Base-by-base conservation (phyloP, 2,888 invertebrate species). In the Dromius quadrimaculatus region DNA sequence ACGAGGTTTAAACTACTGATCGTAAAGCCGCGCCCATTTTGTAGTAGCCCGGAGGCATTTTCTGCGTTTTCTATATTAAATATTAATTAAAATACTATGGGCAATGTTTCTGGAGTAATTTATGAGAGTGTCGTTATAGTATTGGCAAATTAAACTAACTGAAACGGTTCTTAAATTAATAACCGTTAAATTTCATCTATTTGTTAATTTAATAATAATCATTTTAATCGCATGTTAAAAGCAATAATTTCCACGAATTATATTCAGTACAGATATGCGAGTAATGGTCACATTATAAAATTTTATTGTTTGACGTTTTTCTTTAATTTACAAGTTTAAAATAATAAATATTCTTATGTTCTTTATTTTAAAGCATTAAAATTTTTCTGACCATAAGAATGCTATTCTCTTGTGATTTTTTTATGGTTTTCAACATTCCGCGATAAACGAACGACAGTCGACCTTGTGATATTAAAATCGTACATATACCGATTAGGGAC, bases 401-500 rank as follows among this genome's bases (percentile, higher is more conserved):
- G 41, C 6, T 41, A 61, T 23, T 54, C 50, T 28, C 28, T 54
- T 54, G 28, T 54, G 11, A 54, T 54, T 23, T n/a, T n/a, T 54
- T 23, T 28, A 41, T 41, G 41, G 41, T 41, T 54, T 54, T 54
- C 28, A 23, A 28, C 50, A 54, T 54, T 54, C 50, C 50, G 9
- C 1, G 28, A 54, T 54, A 54, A 54, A 28, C 15, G 15, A 54
- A 54, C 23, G 13, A 54, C 1, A 15, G 9, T 54, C 28, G 50
- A 28, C 50, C 50, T 54, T 54, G 50, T 54, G 50, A 54, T 28
- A 28, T 54, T 23, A 54, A 28, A 41, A 15, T 15, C 41, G 15
- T 15, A 54, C 17, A 54, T 54, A 28, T 23, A 17, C 28, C 11
- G 50, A 54, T 54, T 54, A n/a, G n/a, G n/a, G n/a, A 54, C 50